Conservation (phyloP, 30 jellyfish, hydroid and myxozoan genomes). For the Clytia hemisphaerica region DNA sequence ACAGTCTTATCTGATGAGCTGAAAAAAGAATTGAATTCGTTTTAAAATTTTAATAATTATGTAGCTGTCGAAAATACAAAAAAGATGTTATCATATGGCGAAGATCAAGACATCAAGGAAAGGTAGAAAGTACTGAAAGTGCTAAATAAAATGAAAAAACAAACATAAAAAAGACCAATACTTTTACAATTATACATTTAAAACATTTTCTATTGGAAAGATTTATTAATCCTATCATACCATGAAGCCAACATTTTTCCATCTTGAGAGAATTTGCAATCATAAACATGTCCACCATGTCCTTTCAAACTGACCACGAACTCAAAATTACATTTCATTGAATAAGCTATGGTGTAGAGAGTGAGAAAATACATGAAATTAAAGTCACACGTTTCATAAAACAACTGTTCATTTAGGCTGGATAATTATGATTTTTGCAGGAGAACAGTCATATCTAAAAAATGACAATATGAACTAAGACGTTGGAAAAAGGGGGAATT, state of each 20-base stretch:
- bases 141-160: no score
- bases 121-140: not conserved
- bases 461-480: not conserved
- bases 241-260: conserved; percentile 90
- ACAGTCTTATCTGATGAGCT: conserved; percentile 91
- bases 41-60: not conserved
- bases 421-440: not conserved
- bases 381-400: not conserved
- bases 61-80: no score
- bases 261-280: conserved; percentile 69
- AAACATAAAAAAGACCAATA: no score
- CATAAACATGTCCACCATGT: conserved; percentile 88
- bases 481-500: not conserved
- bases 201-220: no score
- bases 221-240: conserved; percentile 28
- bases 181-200: no score
- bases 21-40: conserved; percentile 8
- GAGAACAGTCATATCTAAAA: not conserved
- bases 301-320: conserved; percentile 54
- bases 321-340: conserved; percentile 73
- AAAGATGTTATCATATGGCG: no score
- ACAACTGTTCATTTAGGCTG: not conserved
- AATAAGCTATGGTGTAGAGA: conserved; percentile 54
- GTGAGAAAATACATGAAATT: not conserved
- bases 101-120: no score